phyloP scores from a whole-genome alignment of 2,888 invertebrate species.

The Calephelis perditalis region DNA sequence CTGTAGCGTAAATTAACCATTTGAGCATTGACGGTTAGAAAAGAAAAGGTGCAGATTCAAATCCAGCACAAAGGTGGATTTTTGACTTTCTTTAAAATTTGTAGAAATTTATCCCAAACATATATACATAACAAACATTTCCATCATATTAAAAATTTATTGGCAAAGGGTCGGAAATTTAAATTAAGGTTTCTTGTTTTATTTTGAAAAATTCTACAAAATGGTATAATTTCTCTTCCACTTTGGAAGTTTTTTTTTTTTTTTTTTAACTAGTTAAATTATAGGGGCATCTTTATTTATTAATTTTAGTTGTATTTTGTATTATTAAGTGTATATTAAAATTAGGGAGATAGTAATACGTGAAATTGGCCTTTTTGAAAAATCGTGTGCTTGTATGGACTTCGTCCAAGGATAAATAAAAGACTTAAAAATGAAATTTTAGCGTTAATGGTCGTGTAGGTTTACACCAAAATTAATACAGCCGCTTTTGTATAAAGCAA shows the following conservation, averaged over 20 bases:
- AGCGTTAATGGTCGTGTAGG: slow-evolving; percentile 35
- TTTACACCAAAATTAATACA: slow-evolving; percentile 18
- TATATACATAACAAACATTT: too few species aligned
- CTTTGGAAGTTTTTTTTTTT: slow-evolving; percentile 30
- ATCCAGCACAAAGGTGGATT: too few species aligned
- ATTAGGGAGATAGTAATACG: slow-evolving; percentile 32
- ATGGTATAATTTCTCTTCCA: slow-evolving; percentile 22
- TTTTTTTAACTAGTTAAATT: slow-evolving; percentile 23
- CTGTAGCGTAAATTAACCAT: too few species aligned
- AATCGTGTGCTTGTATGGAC: slow-evolving; percentile 68
- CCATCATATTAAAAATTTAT: slow-evolving; percentile 17
- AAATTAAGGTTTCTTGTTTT: neutral
- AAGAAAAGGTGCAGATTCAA: too few species aligned
- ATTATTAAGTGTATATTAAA: slow-evolving; percentile 28
- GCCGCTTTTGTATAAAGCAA: slow-evolving; percentile 16
- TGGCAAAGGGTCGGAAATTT: too few species aligned
- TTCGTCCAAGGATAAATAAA: slow-evolving; percentile 63
- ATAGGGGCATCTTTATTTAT: slow-evolving; percentile 32
- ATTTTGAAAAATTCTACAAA: neutral
- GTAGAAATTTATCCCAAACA: too few species aligned
- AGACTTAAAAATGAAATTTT: slow-evolving; percentile 70
- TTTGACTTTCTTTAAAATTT: too few species aligned
- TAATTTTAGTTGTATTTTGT: slow-evolving; percentile 19
- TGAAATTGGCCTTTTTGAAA: slow-evolving; percentile 63
- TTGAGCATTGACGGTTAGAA: too few species aligned